Evolutionary conservation across 2,797 vertebrate species (phyloP), one percentile per base, ranked within the genome.

Genomic region (Acipenser transmontanus): DNA sequence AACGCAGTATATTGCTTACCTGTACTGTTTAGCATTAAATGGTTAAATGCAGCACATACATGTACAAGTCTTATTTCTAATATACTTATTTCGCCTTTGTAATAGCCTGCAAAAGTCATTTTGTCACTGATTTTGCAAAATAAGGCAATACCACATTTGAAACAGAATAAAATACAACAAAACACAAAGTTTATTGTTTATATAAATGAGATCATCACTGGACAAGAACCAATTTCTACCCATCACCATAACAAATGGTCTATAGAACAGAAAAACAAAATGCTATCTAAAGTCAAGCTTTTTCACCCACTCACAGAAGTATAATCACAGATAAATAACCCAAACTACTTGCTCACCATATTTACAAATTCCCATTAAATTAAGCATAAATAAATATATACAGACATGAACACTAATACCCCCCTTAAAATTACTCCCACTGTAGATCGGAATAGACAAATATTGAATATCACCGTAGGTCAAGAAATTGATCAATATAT

Each of bases 331-430:
- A 97, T 94, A 97, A 95, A 97, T 96, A 95, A 95, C 91, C 89
- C 91, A 80, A 91, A 90, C 89, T 91, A 93, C 92, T 93, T 93
- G 91, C 86, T 89, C 88, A 91, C 93, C 93, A 81, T 96, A 97
- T 98, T 96, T 97, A 96, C 95, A 96, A 91, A 92, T 94, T 93
- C 92, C 90, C 91, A 81, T 94, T 98, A 97, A 98, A 98, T 97
- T 98, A 95, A 95, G 92, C 94, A 96, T 98, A 99, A 98, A 98
- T 99, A 96, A 97, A 95, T 99, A 99, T 98, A 89, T 98, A 98
- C 95, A 98, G 94, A 95, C 93, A 89, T 95, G 91, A 95, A 93
- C 93, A 90, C 83, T 90, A 81, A 73, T 50, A 63, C 76, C 73
- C 71, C 67, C 34, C 34, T 75, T 66, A 71, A 66, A 68, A 77